Percentiles rank a stretch among this genome's conserved stretches.
Evolutionary conservation across 2,888 invertebrate genomes (phyloP).

Genomic region (Oegoconia quadripuncta): DNA sequence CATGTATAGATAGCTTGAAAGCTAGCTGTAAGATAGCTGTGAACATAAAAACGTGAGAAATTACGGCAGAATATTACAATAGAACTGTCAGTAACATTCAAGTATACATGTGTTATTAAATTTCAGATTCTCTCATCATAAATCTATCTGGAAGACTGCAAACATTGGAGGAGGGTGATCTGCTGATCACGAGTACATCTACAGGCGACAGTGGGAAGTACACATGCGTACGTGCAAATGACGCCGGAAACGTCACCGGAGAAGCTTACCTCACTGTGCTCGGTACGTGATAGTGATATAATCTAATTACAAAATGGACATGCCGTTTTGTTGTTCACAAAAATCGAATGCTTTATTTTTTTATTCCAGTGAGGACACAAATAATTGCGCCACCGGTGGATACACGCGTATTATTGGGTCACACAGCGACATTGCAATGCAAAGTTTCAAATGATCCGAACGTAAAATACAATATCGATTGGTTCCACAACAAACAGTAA

Average conservation of each 20-base stretch:
- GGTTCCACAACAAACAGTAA: slow-evolving; percentile 93
- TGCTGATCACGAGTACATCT: slow-evolving; percentile 91
- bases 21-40: too few relatives aligned
- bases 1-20: too few relatives aligned
- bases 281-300: slow-evolving; percentile 71
- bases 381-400: slow-evolving; percentile 96
- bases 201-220: slow-evolving; percentile 93
- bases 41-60: too few relatives aligned
- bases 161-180: slow-evolving; percentile 91
- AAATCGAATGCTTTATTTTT: background rate
- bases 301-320: background rate
- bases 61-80: too few relatives aligned
- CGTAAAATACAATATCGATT: slow-evolving; percentile 91
- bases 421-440: slow-evolving; percentile 95
- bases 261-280: slow-evolving; percentile 90
- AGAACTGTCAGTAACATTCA: too few relatives aligned
- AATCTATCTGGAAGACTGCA: slow-evolving; percentile 86
- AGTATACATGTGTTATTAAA: too few relatives aligned
- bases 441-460: slow-evolving; percentile 95
- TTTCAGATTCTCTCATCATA: slow-evolving; percentile 66
- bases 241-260: slow-evolving; percentile 91
- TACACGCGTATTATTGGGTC: slow-evolving; percentile 93
- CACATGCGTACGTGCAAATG: slow-evolving; percentile 92
- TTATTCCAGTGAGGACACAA: slow-evolving; percentile 89
- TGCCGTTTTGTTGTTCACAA: background rate